Evolutionary conservation across 2,797 vertebrate species (phyloP), one percentile per base, ranked within the genome.

Genomic region (Hydrophis major): DNA sequence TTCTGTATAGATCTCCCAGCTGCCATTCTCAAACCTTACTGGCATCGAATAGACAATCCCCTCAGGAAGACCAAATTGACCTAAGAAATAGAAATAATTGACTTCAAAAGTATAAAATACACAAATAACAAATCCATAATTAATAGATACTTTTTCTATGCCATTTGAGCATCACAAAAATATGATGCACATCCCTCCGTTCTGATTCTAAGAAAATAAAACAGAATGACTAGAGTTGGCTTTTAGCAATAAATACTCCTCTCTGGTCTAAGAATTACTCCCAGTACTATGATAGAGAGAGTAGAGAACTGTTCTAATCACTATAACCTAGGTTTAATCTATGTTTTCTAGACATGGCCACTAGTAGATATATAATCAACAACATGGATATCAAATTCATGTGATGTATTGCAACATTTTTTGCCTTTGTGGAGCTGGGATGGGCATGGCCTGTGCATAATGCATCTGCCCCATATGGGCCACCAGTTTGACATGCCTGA

Each of bases 31-130:
- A 95, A 99, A 98, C 28, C 95, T 98, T 47, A 98, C 98, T 14
- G 99, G 99, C 96, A 99, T 96, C 22, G 98, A 99, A 93, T 98
- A 98, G 57, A 99, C 96, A n/a, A 98, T 95, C 47, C 96, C 98
- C 18, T 97, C 95, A 47, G 98, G 98, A 96, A 99, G 32, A 4
- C 94, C 95, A 93, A 97, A 98, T 13, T 98, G 96, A 0, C 98
- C 99, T 99, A 93, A 78, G 89, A 60, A 93, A 93, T 60, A 59
- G 90, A 93, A 66, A 61, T 7, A 56, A 42, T 16, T 8, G 16
- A 13, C 10, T 4, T n/a, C n/a, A 66, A 87, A 53, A 37, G 6
- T 42, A 66, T 89, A 47, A 20, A 56, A 42, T 50, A 47, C 32
- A 56, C 53, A 93, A 14, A 61, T 83, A 83, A 89, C 11, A 63